phyloP scores from a whole-genome alignment of 2,113 vertebrate species.

The Phasianus colchicus region DNA sequence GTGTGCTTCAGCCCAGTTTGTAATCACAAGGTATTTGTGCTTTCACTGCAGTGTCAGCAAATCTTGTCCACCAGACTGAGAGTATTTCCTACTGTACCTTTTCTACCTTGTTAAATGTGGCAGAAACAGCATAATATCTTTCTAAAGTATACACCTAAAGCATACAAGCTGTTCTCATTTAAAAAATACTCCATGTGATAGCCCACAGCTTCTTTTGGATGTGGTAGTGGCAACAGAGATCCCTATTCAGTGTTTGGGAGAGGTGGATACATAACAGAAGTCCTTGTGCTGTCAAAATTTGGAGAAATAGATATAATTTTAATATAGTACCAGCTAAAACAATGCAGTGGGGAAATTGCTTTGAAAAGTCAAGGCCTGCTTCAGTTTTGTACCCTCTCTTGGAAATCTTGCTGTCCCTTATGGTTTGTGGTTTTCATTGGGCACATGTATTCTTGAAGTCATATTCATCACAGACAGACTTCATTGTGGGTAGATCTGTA shows the following conservation, averaged over 20 bases:
- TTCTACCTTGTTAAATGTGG: not conserved
- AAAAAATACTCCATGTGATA: not conserved
- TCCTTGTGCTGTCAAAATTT: not conserved
- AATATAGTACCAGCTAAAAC: not conserved
- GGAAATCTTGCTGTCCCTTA: not conserved
- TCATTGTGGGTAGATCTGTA: not conserved
- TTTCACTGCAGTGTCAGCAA: not conserved
- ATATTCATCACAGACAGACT: not conserved
- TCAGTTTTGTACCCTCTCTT: not conserved
- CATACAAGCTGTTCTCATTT: not conserved
- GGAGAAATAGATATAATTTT: not conserved
- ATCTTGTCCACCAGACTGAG: not conserved
- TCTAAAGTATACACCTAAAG: not conserved
- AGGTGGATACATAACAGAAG: not conserved
- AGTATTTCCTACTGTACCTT: not conserved
- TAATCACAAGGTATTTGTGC: not conserved
- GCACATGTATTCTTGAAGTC: not conserved
- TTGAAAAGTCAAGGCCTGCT: not conserved
- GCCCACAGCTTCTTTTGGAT: not conserved
- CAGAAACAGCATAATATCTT: not conserved
- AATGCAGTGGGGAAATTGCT: not conserved
- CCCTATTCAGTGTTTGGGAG: not conserved
- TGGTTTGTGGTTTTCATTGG: not conserved
- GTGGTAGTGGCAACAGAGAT: fast-evolving
- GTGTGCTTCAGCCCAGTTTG: not conserved